Conservation (phyloP, 2,888 invertebrate species). For the Nineta flava region DNA sequence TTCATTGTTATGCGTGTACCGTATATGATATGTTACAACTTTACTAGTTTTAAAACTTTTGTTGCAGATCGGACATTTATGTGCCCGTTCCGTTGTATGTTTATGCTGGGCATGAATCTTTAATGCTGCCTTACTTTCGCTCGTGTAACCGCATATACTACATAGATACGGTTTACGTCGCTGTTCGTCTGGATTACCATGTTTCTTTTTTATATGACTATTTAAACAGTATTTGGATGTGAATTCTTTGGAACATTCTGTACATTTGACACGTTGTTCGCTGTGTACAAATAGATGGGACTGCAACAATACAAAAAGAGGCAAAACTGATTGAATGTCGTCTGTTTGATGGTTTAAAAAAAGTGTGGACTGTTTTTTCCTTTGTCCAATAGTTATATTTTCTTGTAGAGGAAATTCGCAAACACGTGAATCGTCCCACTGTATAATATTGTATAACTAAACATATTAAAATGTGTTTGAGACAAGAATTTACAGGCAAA, state of each 20-base stretch:
- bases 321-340: no score
- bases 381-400: no score
- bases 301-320: no score
- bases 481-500: no score
- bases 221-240: background rate
- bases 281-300: background rate
- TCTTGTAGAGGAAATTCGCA: no score
- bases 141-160: background rate
- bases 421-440: no score
- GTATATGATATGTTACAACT: background rate
- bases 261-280: background rate
- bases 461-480: no score
- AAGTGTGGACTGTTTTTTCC: no score
- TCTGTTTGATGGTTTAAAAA: no score
- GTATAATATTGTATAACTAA: no score
- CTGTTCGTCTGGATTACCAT: background rate
- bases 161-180: background rate
- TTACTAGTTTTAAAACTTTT: background rate
- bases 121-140: background rate
- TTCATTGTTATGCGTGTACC: background rate
- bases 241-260: background rate
- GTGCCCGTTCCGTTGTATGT: background rate
- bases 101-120: background rate
- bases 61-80: background rate
- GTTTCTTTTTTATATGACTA: background rate